Evolutionary conservation across 1,140 invertebrate genomes (phyloP).

Genomic region (Octopus bimaculoides): DNA sequence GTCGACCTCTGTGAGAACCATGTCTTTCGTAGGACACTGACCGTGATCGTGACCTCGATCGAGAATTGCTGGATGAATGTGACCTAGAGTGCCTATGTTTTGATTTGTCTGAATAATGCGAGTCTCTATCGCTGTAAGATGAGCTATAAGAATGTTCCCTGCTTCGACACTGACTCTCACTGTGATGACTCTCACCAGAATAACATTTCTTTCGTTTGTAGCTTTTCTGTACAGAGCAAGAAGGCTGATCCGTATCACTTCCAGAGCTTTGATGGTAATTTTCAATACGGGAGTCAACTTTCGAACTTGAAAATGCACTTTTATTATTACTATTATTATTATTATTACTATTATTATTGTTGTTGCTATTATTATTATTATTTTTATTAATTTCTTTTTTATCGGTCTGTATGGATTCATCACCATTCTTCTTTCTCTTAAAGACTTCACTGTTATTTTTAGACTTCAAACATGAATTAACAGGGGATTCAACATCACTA

Average conservation of each 20-base stretch:
- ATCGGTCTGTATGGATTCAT: neutral
- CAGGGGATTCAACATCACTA: constrained; percentile 40
- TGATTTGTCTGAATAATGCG: constrained; percentile 30
- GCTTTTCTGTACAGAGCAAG: constrained; percentile 17
- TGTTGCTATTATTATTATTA: no score
- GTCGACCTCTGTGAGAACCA: neutral
- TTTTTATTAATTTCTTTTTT: neutral
- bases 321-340: neutral
- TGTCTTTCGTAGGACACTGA: constrained; percentile 15
- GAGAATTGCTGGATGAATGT: constrained; percentile 22
- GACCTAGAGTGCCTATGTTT: constrained; percentile 30
- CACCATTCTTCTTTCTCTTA: constrained; percentile 19
- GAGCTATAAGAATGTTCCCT: constrained; percentile 40
- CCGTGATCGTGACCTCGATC: constrained; percentile 29
- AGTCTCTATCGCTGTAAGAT: constrained; percentile 36
- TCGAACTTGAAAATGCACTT: neutral
- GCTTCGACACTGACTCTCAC: constrained; percentile 24
- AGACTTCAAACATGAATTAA: constrained; percentile 19
- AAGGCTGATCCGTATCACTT: neutral
- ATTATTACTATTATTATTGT: neutral
- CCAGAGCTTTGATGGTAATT: neutral
- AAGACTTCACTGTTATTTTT: constrained; percentile 21
- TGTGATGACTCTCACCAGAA: constrained; percentile 18
- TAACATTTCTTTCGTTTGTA: constrained; percentile 27
- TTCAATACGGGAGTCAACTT: neutral